These are phyloP conservation scores for Timema cristinae DNA, from an alignment of 2,888 invertebrate species.

Conservation along the genomic window DNA sequence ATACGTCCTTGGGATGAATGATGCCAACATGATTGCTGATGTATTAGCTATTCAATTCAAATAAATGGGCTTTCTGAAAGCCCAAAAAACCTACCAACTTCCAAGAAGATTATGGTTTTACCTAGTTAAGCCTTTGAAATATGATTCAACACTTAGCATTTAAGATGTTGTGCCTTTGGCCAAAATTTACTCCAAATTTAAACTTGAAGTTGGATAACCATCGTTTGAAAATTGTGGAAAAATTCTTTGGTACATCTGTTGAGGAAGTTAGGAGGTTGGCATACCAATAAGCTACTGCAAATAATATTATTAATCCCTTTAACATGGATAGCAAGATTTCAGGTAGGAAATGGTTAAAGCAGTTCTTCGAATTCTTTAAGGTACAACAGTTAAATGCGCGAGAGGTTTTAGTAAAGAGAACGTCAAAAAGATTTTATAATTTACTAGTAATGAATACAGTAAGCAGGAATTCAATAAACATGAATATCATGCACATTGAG, in stretches of 20 bases:
- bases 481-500: not conserved
- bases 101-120: not conserved
- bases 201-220: constrained; percentile 3
- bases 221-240: not conserved
- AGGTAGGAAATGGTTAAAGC: not conserved
- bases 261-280: not conserved
- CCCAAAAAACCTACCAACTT: not conserved
- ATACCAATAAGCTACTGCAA: not conserved
- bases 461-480: too few relatives aligned
- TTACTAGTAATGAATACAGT: not conserved
- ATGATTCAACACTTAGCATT: not conserved
- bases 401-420: constrained; percentile 7
- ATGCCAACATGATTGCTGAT: not conserved
- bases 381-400: not conserved
- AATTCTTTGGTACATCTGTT: not conserved
- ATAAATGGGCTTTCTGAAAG: constrained; percentile 7
- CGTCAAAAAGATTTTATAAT: not conserved
- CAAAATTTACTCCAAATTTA: not conserved
- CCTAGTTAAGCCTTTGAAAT: not conserved
- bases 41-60: not conserved
- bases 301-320: constrained; percentile 2
- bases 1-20: not conserved
- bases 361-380: not conserved
- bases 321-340: not conserved
- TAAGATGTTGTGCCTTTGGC: not conserved